Base-by-base conservation (phyloP, 2,888 invertebrate species). In the Cheilosia grossa region DNA sequence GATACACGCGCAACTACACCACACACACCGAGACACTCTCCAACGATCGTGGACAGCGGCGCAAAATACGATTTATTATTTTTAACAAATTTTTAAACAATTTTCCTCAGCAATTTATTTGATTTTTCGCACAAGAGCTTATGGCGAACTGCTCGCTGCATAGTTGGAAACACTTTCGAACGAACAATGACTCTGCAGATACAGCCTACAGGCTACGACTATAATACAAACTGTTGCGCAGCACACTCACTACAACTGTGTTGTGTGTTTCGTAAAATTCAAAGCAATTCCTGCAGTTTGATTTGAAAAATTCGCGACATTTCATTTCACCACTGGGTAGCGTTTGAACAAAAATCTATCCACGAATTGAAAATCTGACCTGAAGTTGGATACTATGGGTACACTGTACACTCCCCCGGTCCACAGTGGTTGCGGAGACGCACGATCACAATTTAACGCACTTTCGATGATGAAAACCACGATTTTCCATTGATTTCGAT, bases 231-330 rank as follows among this genome's bases (percentile, higher is more conserved):
- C 75, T 82, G 74, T 83, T 83, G 74, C 83, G 80, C 80, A 80
- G 67, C 74, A 79, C 74, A 37, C 37, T 64, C 51, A 58, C 51
- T 69, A 42, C 51, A 27, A 40, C 15, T 33, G 53, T 59, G 19
- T 19, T 33, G 53, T 59, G 19, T 19, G 27, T 61, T 44, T 63
- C 17, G n/a, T 66, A 3, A 37, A 51, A 40, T 44, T 42, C 19
- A 59, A 66, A 24, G 30, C 37, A 69, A 54, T 37, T 58, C 44
- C 67, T 67, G 75, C n/a, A 70, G 59, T 44, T 78, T 79, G 33
- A 58, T 79, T 63, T 79, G 44, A 80, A 80, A 49, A 70, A 70
- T 80, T 83, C 74, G 83, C 83, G 74, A 83, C 64, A 83, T 80
- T 83, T 77, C 30, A 9, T 66, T 54, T 59, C 40, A 24, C 47